These are phyloP conservation scores for Brachystomella parvula DNA, from an alignment of 1,140 invertebrate genomes.

Conservation along the genomic window DNA sequence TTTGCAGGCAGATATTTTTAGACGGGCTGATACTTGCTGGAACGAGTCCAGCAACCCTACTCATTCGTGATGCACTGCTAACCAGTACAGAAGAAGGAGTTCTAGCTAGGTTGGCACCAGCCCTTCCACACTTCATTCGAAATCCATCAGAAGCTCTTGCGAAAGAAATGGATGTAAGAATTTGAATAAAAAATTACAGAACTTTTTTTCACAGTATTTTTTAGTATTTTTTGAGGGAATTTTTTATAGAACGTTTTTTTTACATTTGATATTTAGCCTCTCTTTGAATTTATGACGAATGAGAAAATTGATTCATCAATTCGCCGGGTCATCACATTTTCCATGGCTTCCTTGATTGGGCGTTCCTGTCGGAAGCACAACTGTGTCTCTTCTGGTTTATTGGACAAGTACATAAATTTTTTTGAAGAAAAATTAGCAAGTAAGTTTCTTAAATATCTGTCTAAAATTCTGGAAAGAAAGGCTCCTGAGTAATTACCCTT, in stretches of 20 bases:
- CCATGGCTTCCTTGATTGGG: conserved; percentile 29
- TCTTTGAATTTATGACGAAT: conserved; percentile 26
- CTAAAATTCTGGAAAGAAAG: too few relatives aligned
- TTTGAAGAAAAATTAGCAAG: conserved; percentile 30
- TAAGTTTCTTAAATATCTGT: conserved; percentile 5
- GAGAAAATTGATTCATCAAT: background rate
- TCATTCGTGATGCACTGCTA: conserved; percentile 30
- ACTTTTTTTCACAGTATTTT: background rate
- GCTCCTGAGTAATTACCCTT: background rate
- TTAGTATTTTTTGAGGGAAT: background rate
- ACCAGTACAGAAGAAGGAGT: conserved; percentile 16
- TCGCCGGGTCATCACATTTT: conserved; percentile 25
- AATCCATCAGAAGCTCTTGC: conserved; percentile 31
- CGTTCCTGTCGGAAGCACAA: conserved; percentile 26
- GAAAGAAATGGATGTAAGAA: conserved; percentile 32
- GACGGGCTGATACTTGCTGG: conserved; percentile 30
- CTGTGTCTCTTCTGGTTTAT: conserved; percentile 22
- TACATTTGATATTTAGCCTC: conserved; percentile 15
- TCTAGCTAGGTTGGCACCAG: conserved; percentile 3
- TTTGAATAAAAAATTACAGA: background rate
- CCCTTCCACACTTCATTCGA: conserved; percentile 28
- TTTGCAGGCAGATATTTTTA: conserved; percentile 35
- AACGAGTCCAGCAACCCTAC: conserved; percentile 22
- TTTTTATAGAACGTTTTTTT: background rate
- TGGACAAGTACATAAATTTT: conserved; percentile 35